phyloP scores from a whole-genome alignment of 2,888 invertebrate species.

The Artemia sinica region DNA sequence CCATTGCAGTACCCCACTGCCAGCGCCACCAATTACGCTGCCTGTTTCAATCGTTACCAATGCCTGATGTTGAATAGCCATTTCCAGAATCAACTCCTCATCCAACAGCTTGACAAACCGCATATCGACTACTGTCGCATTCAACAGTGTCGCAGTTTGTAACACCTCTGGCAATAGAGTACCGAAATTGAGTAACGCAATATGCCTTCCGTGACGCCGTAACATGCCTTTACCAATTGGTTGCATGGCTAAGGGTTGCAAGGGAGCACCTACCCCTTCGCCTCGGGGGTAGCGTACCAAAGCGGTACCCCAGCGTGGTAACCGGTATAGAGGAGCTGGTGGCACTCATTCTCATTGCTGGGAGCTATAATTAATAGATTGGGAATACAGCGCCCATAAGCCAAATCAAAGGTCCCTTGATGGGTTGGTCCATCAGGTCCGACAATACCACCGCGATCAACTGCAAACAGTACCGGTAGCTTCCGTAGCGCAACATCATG shows the following conservation, averaged over 20 bases:
- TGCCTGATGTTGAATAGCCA: not conserved
- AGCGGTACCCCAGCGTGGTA: constrained; percentile 17
- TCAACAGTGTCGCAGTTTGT: not conserved
- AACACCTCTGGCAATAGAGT: not conserved
- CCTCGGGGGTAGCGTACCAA: constrained; percentile 17
- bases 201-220: constrained; percentile 8
- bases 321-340: constrained; percentile 19
- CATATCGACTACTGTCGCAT: constrained; percentile 20
- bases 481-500: constrained; percentile 23
- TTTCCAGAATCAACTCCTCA: constrained; percentile 15
- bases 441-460: constrained; percentile 21
- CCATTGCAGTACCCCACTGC: too few relatives aligned
- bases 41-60: too few relatives aligned
- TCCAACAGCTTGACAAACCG: constrained; percentile 22
- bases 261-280: too few relatives aligned
- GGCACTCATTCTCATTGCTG: constrained; percentile 17
- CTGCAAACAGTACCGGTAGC: constrained; percentile 18
- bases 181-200: constrained; percentile 19
- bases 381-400: constrained; percentile 23
- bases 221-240: constrained; percentile 18
- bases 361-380: constrained; percentile 20
- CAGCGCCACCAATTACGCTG: too few relatives aligned
- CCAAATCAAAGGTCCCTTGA: constrained; percentile 18
- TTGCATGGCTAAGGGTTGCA: too few relatives aligned
- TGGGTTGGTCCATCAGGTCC: constrained; percentile 21